phyloP scores from a whole-genome alignment of 2,113 vertebrate species.

The Hypomesus transpacificus region DNA sequence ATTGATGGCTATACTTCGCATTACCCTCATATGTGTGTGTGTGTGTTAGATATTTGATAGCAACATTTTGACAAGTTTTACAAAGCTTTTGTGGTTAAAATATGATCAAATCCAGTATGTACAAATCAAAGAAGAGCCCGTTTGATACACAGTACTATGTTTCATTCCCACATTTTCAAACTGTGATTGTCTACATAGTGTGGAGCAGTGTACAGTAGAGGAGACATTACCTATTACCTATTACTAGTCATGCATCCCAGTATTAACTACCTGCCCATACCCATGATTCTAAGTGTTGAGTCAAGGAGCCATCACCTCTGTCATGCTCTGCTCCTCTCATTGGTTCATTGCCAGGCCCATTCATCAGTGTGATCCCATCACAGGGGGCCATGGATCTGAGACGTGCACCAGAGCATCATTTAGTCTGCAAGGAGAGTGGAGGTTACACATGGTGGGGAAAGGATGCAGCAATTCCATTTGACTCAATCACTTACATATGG shows the following conservation, averaged over 20 bases:
- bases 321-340: constrained; percentile 18
- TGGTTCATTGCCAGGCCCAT: constrained; percentile 17
- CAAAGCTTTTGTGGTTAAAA: too few species aligned
- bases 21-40: constrained; percentile 3
- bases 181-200: too few species aligned
- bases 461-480: too few species aligned
- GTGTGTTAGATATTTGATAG: not conserved
- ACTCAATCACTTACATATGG: too few species aligned
- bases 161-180: too few species aligned
- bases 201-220: too few species aligned
- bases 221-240: too few species aligned
- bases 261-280: not conserved
- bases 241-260: too few species aligned
- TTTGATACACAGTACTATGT: too few species aligned
- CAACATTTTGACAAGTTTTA: too few species aligned
- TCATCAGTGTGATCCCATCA: constrained; percentile 32
- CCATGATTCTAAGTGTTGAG: constrained; percentile 22
- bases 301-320: constrained; percentile 31
- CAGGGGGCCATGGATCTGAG: not conserved
- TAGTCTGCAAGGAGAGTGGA: not conserved
- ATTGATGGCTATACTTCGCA: constrained; percentile 18
- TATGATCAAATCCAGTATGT: too few species aligned
- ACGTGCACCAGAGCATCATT: not conserved
- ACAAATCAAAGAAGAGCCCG: too few species aligned
- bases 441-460: not conserved